Evolutionary conservation across 2,888 invertebrate species (phyloP).

Genomic region (Patella depressa): DNA sequence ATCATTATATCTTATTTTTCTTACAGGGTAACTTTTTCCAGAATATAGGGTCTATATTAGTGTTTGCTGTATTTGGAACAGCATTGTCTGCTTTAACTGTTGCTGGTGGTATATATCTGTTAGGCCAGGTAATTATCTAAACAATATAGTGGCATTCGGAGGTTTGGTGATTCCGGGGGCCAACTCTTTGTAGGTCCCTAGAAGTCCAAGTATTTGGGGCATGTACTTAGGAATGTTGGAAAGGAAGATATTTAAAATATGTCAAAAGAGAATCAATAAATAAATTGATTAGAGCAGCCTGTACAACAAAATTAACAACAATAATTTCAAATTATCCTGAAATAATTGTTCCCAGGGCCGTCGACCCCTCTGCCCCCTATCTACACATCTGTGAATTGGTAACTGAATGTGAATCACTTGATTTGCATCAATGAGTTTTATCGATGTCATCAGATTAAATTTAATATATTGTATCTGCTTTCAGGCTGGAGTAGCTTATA

Average conservation of each 20-base stretch:
- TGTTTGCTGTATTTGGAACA: constrained; percentile 98
- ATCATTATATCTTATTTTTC: constrained; percentile 24
- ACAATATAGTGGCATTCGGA: neutral
- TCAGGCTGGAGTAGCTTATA: constrained; percentile 81
- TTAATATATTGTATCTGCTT: constrained; percentile 27
- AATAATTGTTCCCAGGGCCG: no score
- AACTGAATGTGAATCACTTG: neutral
- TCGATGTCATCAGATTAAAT: no score
- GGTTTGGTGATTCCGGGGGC: no score
- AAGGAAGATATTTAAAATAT: neutral
- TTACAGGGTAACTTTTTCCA: constrained; percentile 79
- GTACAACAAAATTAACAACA: no score
- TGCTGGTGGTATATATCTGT: constrained; percentile 93
- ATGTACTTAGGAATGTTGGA: neutral
- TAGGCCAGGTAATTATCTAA: constrained; percentile 81
- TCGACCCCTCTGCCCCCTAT: no score
- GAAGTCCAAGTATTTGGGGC: no score
- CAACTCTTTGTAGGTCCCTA: no score
- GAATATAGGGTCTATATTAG: constrained; percentile 97
- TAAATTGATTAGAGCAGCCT: neutral
- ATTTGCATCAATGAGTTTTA: no score
- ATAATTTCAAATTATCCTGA: no score
- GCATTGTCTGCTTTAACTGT: constrained; percentile 97
- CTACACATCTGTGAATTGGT: no score
- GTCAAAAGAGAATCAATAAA: neutral